phyloP scores from a whole-genome alignment of 1,140 invertebrate genomes.

The Coenobita brevimanus region DNA sequence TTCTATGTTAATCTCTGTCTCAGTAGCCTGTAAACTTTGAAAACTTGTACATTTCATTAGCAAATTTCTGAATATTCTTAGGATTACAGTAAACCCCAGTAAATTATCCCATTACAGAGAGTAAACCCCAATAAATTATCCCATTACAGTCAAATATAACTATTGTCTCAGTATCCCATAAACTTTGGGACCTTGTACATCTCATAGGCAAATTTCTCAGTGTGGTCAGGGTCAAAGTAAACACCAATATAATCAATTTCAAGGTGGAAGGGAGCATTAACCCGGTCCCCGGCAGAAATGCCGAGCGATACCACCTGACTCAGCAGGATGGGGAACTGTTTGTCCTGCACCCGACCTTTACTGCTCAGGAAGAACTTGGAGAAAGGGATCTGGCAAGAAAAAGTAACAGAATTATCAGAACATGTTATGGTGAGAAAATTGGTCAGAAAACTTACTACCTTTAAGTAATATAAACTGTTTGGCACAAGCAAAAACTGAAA shows the following conservation, averaged over 20 bases:
- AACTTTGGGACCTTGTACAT: conserved; percentile 83
- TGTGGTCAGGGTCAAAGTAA: conserved; percentile 83
- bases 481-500: too few relatives aligned
- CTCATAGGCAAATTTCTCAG: conserved; percentile 93
- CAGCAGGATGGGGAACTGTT: conserved; percentile 79
- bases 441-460: too few relatives aligned
- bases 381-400: conserved; percentile 88
- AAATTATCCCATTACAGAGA: too few relatives aligned
- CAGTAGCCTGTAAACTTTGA: too few relatives aligned
- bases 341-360: conserved; percentile 91
- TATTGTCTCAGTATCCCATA: conserved; percentile 10
- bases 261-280: conserved; percentile 86
- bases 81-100: too few relatives aligned
- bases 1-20: too few relatives aligned
- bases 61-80: too few relatives aligned
- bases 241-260: conserved; percentile 96
- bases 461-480: too few relatives aligned
- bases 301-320: conserved; percentile 82
- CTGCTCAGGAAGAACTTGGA: conserved; percentile 90
- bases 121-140: not conserved
- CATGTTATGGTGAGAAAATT: too few relatives aligned
- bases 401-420: conserved; percentile 51
- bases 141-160: not conserved
- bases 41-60: too few relatives aligned
- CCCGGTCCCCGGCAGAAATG: conserved; percentile 85